phyloP scores from a whole-genome alignment of 2,888 invertebrate genomes.

The Athrips mouffetella region DNA sequence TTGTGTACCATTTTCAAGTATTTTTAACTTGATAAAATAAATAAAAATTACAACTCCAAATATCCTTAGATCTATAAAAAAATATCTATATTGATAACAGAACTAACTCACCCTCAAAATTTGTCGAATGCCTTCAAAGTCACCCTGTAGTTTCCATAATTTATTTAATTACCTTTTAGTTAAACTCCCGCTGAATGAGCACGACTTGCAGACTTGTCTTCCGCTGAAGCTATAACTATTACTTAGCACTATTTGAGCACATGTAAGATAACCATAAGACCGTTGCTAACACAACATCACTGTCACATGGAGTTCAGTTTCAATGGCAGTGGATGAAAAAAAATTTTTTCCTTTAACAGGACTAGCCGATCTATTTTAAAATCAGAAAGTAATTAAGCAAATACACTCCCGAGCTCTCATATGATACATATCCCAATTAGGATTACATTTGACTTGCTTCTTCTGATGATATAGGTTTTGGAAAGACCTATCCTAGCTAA shows the following conservation, averaged over 20 bases:
- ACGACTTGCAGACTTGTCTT: neutral
- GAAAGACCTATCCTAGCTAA: slow-evolving; percentile 76
- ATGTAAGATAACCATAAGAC: slow-evolving; percentile 6
- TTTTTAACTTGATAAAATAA: too few species aligned
- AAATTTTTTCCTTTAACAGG: slow-evolving; percentile 36
- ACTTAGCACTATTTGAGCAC: slow-evolving; percentile 2
- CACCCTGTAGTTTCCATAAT: too few species aligned
- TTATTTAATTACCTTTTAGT: too few species aligned
- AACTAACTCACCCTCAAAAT: too few species aligned
- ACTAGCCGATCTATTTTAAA: slow-evolving; percentile 63
- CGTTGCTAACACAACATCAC: slow-evolving; percentile 12
- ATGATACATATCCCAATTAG: slow-evolving; percentile 60
- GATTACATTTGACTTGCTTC: slow-evolving; percentile 64
- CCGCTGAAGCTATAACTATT: neutral
- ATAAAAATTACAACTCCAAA: too few species aligned
- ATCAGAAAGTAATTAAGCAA: slow-evolving; percentile 51
- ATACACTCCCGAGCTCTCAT: slow-evolving; percentile 60
- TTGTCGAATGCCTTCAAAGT: too few species aligned
- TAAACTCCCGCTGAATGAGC: neutral
- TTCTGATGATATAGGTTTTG: slow-evolving; percentile 70
- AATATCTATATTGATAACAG: too few species aligned
- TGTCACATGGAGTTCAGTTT: slow-evolving; percentile 21
- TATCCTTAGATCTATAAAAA: too few species aligned
- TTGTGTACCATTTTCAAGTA: too few species aligned
- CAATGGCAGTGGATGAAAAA: slow-evolving; percentile 37